These are phyloP conservation scores for Diorhabda carinulata DNA, from an alignment of 1,140 invertebrate species.

Conservation along the genomic window DNA sequence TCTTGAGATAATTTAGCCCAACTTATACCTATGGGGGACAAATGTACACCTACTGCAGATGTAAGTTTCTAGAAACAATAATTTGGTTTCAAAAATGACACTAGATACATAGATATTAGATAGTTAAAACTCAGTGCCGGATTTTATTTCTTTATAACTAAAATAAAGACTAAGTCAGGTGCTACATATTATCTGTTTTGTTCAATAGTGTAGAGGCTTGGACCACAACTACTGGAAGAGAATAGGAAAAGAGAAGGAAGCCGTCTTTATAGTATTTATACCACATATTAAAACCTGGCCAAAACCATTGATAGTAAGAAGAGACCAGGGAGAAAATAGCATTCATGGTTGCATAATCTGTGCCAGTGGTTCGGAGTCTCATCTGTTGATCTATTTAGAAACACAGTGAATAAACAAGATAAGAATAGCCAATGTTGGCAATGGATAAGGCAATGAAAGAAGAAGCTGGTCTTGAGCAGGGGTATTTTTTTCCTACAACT, in stretches of 20 bases:
- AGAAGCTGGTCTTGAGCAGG: background rate
- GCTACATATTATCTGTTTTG: too few relatives aligned
- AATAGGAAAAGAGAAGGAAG: too few relatives aligned
- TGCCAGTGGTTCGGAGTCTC: too few relatives aligned
- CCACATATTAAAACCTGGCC: too few relatives aligned
- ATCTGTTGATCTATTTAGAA: too few relatives aligned
- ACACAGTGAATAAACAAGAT: background rate
- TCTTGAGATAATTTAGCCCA: constrained; percentile 21
- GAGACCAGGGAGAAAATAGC: too few relatives aligned
- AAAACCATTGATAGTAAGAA: too few relatives aligned
- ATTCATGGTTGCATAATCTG: too few relatives aligned
- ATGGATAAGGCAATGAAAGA: background rate
- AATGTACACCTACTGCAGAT: constrained; percentile 24
- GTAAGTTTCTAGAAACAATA: constrained; percentile 10
- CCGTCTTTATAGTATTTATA: too few relatives aligned
- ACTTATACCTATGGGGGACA: constrained; percentile 25
- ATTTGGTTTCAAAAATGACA: background rate
- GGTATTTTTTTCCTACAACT: background rate
- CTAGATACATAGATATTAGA: background rate
- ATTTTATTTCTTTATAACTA: background rate
- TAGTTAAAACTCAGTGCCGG: background rate
- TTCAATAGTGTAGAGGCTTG: too few relatives aligned
- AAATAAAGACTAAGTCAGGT: too few relatives aligned
- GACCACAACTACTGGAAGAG: too few relatives aligned
- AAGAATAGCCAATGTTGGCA: background rate